Evolutionary conservation across 2,113 vertebrate species (phyloP).

Genomic region (Hepsetus odoe): DNA sequence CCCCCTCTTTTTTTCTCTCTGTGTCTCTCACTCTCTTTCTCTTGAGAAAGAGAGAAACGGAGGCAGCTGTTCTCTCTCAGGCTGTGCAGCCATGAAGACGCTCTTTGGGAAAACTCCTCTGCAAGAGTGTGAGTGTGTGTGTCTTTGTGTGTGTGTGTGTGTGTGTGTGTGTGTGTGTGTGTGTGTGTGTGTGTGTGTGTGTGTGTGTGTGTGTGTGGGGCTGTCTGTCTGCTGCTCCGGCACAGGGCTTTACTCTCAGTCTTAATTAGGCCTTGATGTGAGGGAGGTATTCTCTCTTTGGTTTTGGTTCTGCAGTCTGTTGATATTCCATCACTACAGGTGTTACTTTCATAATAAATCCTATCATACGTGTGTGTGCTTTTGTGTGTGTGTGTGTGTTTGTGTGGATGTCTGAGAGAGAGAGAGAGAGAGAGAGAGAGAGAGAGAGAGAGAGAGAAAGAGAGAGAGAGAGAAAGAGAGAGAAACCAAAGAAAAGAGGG

Average conservation of each 20-base stretch:
- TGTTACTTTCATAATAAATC: background rate
- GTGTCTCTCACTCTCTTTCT: background rate
- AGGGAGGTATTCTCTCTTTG: background rate
- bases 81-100: background rate
- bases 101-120: conserved; percentile 6
- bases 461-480: too few relatives aligned
- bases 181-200: too few relatives aligned
- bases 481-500: too few relatives aligned
- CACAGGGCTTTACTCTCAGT: background rate
- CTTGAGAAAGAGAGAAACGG: background rate
- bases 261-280: background rate
- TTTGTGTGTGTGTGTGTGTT: too few relatives aligned
- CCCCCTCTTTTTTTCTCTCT: background rate
- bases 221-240: background rate
- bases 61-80: conserved; percentile 34
- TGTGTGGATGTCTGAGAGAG: background rate
- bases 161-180: too few relatives aligned
- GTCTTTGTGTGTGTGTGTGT: too few relatives aligned
- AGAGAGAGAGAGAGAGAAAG: too few relatives aligned
- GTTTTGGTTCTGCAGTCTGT: background rate
- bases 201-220: too few relatives aligned
- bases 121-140: background rate
- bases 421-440: too few relatives aligned
- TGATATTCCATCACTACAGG: background rate
- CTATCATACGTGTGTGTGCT: background rate